Conservation (phyloP, 2,113 vertebrate species). For the Rhagologus leucostigma region DNA sequence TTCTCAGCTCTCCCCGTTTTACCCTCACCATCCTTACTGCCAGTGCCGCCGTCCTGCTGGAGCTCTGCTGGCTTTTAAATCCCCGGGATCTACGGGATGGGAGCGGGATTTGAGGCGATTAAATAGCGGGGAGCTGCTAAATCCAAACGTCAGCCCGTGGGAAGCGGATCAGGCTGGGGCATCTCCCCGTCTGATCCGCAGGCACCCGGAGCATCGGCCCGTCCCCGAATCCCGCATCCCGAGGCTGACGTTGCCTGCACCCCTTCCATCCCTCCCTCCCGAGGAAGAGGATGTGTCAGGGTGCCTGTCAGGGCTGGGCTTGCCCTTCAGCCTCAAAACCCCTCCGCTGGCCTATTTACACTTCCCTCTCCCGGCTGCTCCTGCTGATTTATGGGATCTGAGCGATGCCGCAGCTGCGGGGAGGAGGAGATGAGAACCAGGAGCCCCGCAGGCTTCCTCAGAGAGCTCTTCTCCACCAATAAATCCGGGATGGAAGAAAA, state of each 20-base stretch:
- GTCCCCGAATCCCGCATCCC: background rate
- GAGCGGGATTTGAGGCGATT: background rate
- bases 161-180: background rate
- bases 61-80: background rate
- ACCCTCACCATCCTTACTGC: background rate
- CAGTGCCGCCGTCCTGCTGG: background rate
- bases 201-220: rapidly evolving
- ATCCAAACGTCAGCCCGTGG: background rate
- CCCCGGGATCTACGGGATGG: background rate
- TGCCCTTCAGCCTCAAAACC: background rate
- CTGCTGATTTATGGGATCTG: background rate
- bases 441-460: background rate
- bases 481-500: background rate
- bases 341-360: background rate
- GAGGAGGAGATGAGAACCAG: background rate
- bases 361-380: background rate
- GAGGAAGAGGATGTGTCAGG: background rate
- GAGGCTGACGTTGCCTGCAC: background rate
- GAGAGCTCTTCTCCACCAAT: background rate
- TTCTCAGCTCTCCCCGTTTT: background rate
- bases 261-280: background rate
- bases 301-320: background rate
- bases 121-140: background rate
- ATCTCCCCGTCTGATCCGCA: background rate
- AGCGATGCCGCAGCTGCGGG: background rate